Percentiles rank a stretch among this genome's conserved stretches.
phyloP scores from a whole-genome alignment of 2,888 invertebrate species.

The Drosophila histrio region DNA sequence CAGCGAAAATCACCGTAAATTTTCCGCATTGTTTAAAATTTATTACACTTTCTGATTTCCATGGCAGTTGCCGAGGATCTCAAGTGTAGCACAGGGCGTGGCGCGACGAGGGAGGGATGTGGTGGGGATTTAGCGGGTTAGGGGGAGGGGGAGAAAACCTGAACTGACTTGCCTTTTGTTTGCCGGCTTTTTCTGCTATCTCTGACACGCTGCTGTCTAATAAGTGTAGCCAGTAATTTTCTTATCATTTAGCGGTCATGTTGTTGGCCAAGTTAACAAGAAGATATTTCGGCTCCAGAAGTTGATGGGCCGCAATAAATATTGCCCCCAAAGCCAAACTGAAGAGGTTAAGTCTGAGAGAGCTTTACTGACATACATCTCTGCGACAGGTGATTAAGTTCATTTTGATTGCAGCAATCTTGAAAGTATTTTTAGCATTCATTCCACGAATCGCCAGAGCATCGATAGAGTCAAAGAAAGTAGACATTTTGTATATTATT shows the following conservation, averaged over 20 bases:
- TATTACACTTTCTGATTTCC: conserved; percentile 77
- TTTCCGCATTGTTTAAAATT: conserved; percentile 79
- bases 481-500: not conserved
- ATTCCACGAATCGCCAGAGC: not conserved
- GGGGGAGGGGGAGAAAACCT: conserved; percentile 17
- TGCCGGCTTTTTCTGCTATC: conserved; percentile 52
- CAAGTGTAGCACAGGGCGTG: conserved; percentile 11
- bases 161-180: conserved; percentile 64
- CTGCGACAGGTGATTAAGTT: conserved; percentile 3
- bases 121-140: not conserved
- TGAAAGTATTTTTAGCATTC: not conserved
- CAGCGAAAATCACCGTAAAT: conserved; percentile 79
- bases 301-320: conserved; percentile 37
- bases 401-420: not conserved
- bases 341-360: conserved; percentile 15
- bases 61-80: conserved; percentile 44
- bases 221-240: conserved; percentile 77
- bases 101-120: not conserved
- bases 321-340: conserved; percentile 9
- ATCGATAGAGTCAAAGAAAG: not conserved
- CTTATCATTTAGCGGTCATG: conserved; percentile 66
- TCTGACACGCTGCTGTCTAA: conserved; percentile 73
- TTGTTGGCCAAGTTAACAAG: conserved; percentile 44
- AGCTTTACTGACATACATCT: not conserved
- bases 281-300: conserved; percentile 39